Evolutionary conservation across 2,113 vertebrate species (phyloP).

Genomic region (Megaceryle maxima): DNA sequence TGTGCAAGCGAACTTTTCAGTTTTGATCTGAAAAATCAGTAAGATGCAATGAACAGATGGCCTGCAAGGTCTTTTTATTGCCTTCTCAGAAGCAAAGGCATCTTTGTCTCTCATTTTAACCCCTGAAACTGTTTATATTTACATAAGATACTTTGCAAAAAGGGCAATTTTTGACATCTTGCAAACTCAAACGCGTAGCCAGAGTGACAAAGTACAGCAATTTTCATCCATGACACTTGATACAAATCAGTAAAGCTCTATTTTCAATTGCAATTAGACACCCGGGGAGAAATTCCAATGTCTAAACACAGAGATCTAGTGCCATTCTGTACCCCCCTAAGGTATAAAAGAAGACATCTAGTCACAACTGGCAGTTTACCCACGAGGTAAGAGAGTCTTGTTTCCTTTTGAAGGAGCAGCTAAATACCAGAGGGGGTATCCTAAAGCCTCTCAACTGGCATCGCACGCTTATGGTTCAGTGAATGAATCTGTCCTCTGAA

Average conservation of each 20-base stretch:
- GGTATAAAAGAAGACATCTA: not conserved
- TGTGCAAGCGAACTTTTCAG: not conserved
- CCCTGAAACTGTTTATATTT: not conserved
- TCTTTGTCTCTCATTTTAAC: not conserved
- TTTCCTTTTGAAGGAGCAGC: not conserved
- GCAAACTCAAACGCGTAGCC: not conserved
- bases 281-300: not conserved
- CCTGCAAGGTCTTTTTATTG: not conserved
- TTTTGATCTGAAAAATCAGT: not conserved
- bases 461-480: not conserved
- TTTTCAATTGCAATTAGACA: not conserved
- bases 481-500: not conserved
- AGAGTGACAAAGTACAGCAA: not conserved
- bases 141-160: not conserved
- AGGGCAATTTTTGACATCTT: not conserved
- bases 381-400: not conserved
- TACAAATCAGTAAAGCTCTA: not conserved
- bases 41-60: not conserved
- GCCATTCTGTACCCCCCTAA: not conserved
- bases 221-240: not conserved
- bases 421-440: not conserved
- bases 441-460: not conserved
- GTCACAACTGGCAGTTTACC: not conserved
- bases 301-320: not conserved
- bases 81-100: not conserved